These are phyloP conservation scores for Anas capensis DNA, from an alignment of 2,797 vertebrate species.

Conservation along the genomic window DNA sequence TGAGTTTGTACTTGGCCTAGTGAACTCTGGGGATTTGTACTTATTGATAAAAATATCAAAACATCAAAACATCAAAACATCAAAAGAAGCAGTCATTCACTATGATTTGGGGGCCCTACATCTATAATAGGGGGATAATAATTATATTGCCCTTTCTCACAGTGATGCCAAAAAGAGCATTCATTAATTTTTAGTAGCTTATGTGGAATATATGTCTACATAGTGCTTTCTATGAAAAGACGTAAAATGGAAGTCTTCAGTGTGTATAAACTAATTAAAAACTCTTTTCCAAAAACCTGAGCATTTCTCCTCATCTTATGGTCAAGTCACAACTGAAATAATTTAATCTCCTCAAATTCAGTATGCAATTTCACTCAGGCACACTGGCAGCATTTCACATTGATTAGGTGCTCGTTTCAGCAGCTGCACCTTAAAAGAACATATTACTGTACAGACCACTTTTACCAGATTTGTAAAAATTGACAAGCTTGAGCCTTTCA, in stretches of 20 bases:
- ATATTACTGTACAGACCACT: neutral
- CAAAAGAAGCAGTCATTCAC: neutral
- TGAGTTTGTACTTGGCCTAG: neutral
- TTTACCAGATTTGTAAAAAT: neutral
- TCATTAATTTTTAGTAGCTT: neutral
- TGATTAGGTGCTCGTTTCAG: neutral
- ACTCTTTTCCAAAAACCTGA: neutral
- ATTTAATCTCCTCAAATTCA: neutral
- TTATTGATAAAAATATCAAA: neutral
- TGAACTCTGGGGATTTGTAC: neutral
- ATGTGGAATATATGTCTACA: neutral
- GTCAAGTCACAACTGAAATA: neutral
- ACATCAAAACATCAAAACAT: neutral
- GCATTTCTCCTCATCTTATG: neutral
- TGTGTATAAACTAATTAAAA: neutral
- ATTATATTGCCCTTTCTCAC: neutral
- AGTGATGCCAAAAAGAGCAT: neutral
- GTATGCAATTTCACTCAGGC: neutral
- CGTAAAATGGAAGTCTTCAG: neutral
- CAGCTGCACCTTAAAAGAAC: neutral
- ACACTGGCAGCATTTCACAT: neutral
- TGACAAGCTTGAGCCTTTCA: neutral
- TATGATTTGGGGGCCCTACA: neutral
- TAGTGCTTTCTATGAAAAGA: neutral
- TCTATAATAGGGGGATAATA: neutral